These are phyloP conservation scores for Corbicula japonica DNA, from an alignment of 2,888 invertebrate species.

Conservation along the genomic window DNA sequence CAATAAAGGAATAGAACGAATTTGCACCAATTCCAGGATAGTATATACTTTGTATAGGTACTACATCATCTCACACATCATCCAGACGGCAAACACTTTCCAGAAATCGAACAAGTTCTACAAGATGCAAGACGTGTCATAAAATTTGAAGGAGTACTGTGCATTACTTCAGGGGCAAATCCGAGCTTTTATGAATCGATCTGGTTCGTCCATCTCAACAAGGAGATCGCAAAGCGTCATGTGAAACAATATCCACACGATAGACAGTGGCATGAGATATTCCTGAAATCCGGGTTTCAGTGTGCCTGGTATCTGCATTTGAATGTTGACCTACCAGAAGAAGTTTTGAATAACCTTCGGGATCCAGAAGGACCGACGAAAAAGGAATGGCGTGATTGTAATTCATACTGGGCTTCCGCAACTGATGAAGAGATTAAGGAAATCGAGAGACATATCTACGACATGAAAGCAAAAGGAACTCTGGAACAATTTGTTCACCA, in stretches of 20 bases:
- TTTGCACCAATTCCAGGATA: too few species aligned
- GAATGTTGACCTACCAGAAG: slow-evolving; percentile 9
- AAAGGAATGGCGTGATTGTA: slow-evolving; percentile 39
- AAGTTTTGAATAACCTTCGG: neutral
- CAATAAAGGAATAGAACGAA: too few species aligned
- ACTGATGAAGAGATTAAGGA: slow-evolving; percentile 32
- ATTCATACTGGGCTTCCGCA: slow-evolving; percentile 42
- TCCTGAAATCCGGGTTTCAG: slow-evolving; percentile 9
- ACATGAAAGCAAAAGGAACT: slow-evolving; percentile 19
- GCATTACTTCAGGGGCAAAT: slow-evolving; percentile 9
- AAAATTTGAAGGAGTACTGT: slow-evolving; percentile 25
- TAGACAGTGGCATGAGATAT: slow-evolving; percentile 6
- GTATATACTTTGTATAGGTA: slow-evolving; percentile 38
- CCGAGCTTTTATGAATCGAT: neutral
- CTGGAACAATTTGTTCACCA: slow-evolving; percentile 38
- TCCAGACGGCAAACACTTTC: slow-evolving; percentile 39
- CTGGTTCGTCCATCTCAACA: slow-evolving; percentile 27
- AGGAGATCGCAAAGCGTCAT: slow-evolving; percentile 12
- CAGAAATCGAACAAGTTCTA: slow-evolving; percentile 27
- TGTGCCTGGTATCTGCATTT: neutral
- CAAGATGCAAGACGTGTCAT: slow-evolving; percentile 31
- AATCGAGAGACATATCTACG: slow-evolving; percentile 25
- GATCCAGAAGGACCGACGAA: slow-evolving; percentile 33
- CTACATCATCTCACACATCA: slow-evolving; percentile 37
- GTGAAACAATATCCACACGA: slow-evolving; percentile 11